phyloP scores from a whole-genome alignment of 1,140 invertebrate genomes.

The Drosophila orosa region DNA sequence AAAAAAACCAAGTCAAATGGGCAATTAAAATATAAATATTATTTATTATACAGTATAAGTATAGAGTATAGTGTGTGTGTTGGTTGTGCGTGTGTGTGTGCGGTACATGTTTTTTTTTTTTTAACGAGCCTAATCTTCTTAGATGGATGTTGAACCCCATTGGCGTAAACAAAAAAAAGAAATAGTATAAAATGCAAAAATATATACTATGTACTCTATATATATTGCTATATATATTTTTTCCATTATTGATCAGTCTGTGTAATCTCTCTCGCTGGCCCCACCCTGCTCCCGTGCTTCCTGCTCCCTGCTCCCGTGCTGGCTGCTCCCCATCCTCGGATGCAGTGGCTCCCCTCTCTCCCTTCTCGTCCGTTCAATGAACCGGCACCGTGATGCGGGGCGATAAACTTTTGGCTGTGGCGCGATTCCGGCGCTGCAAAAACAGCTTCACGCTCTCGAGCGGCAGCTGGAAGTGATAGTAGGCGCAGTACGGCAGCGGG shows the following conservation, averaged over 20 bases:
- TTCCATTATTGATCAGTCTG: conserved; percentile 72
- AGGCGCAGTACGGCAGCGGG: conserved; percentile 92
- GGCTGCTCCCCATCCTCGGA: conserved; percentile 21
- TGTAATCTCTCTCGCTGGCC: conserved; percentile 67
- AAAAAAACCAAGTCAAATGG: conserved; percentile 55
- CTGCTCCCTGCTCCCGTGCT: conserved; percentile 1
- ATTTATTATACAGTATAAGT: conserved; percentile 56
- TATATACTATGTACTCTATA: conserved; percentile 18
- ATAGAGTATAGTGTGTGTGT: conserved; percentile 24
- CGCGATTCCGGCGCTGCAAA: conserved; percentile 77
- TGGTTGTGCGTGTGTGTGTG: conserved; percentile 28
- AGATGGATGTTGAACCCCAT: conserved; percentile 78
- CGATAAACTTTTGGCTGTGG: conserved; percentile 78
- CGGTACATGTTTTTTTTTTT: conserved; percentile 41
- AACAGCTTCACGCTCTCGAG: conserved; percentile 86
- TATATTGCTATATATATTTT: conserved; percentile 31
- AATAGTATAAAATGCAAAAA: conserved; percentile 44
- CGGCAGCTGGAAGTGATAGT: conserved; percentile 91
- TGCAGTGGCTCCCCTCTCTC: conserved; percentile 35
- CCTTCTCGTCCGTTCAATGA: conserved; percentile 69
- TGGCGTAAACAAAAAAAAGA: conserved; percentile 72
- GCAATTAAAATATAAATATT: conserved; percentile 53
- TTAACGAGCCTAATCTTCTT: conserved; percentile 66
- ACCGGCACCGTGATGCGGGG: conserved; percentile 77
- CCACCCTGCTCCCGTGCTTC: conserved; percentile 18